Base-by-base conservation (phyloP, 2,888 invertebrate species). In the Agonopterix heracliana region DNA sequence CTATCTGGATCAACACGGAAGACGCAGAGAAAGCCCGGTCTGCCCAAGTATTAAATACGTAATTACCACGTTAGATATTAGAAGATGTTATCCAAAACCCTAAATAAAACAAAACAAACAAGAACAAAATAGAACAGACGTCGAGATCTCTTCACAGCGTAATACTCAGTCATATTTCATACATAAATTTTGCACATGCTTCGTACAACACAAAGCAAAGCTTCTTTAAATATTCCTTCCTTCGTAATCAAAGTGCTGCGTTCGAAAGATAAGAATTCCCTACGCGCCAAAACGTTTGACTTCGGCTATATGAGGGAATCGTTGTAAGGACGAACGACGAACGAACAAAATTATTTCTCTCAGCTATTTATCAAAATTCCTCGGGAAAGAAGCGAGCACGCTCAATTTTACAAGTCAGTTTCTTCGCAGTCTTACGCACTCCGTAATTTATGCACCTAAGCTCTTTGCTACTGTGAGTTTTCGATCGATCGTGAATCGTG, bases 231-330 rank as follows among this genome's bases (percentile, higher is more conserved):
- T 84, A 87, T 86, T 84, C 81, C 78, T 78, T 76, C 77, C 70
- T 76, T 78, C 74, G 51, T 84, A 86, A 85, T 87, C 85, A 86
- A 84, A 85, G 79, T 81, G 81, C 83, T 86, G 84, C 72, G 83
- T 85, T 76, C 65, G 71, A 66, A 63, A 80, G 86, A 86, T 87
- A 86, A 86, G 85, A 83, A 85, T 84, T 81, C 79, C 76, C 77
- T 55, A 66, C 75, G 78, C 77, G 75, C 74, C 71, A 63, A 65
- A 70, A 69, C 66, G 71, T 62, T 26, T 62, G 61, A 63, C 68
- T 68, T 54, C 48, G 59, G 56, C 64, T 68, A 68, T 71, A 67
- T 69, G 70, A 64, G 66, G 60, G 70, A 74, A 71, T 75, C 77
- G 74, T 70, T 71, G 74, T 59, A 64, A 65, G 26, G 26, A 26